Conservation (phyloP, 1,140 invertebrate species). For the Zophobas morio region DNA sequence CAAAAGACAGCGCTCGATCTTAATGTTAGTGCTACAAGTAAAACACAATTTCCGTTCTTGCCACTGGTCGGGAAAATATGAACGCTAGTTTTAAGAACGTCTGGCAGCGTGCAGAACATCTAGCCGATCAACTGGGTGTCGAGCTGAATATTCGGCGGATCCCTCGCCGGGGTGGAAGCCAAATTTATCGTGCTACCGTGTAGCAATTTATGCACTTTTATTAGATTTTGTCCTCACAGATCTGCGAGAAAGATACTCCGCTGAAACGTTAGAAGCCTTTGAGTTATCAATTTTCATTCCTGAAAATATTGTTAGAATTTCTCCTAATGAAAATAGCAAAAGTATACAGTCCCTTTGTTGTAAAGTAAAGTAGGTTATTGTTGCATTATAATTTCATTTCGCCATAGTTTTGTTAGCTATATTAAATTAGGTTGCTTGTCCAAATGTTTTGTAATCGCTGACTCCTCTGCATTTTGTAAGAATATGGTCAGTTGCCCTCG, state of each 20-base stretch:
- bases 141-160: conserved; percentile 4
- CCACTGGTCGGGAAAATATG: conserved; percentile 4
- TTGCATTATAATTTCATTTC: background rate
- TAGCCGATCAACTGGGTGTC: conserved; percentile 22
- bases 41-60: conserved; percentile 23
- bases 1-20: conserved; percentile 10
- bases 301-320: conserved; percentile 1
- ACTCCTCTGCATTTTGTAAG: too few relatives aligned
- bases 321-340: conserved; percentile 22
- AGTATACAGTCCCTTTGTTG: conserved; percentile 3
- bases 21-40: conserved; percentile 17
- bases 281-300: conserved; percentile 17
- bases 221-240: conserved; percentile 17
- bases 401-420: too few relatives aligned
- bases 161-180: background rate
- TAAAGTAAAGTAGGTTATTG: background rate
- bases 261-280: conserved; percentile 4
- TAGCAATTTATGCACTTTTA: background rate
- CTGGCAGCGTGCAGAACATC: conserved; percentile 1
- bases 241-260: background rate
- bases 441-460: too few relatives aligned
- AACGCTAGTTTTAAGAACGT: background rate
- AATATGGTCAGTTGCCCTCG: too few relatives aligned
- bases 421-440: too few relatives aligned
- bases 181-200: conserved; percentile 14